Conservation (phyloP, 2,113 vertebrate genomes). For the Pseudopipra pipra region DNA sequence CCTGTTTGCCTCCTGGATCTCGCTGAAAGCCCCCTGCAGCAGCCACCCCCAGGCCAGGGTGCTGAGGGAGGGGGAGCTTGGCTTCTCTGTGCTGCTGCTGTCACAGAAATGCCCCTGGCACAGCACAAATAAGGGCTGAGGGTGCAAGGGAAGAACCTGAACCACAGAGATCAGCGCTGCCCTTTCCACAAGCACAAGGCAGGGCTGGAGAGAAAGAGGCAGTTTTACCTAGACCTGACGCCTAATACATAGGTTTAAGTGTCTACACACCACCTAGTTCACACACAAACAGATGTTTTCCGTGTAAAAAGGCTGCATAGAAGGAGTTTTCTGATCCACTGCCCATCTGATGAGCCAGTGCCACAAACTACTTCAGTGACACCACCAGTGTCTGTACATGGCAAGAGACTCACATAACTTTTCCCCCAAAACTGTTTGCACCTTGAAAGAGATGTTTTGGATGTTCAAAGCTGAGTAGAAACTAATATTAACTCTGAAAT, state of each 20-base stretch:
- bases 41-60: not conserved
- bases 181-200: not conserved
- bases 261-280: not conserved
- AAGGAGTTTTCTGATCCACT: not conserved
- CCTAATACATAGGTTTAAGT: not conserved
- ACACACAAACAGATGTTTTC: not conserved
- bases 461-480: not conserved
- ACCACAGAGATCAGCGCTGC: fast-evolving
- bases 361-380: not conserved
- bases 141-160: not conserved
- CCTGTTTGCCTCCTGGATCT: not conserved
- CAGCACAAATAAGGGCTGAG: not conserved
- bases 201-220: not conserved
- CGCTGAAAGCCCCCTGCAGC: not conserved
- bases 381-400: not conserved
- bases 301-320: not conserved
- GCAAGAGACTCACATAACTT: not conserved
- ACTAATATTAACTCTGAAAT: not conserved
- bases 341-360: not conserved
- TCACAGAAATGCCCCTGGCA: not conserved
- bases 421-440: not conserved
- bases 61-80: not conserved
- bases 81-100: constrained; percentile 23
- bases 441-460: not conserved
- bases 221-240: not conserved